phyloP scores from a whole-genome alignment of 2,888 invertebrate genomes.

The Andrena bicolor region DNA sequence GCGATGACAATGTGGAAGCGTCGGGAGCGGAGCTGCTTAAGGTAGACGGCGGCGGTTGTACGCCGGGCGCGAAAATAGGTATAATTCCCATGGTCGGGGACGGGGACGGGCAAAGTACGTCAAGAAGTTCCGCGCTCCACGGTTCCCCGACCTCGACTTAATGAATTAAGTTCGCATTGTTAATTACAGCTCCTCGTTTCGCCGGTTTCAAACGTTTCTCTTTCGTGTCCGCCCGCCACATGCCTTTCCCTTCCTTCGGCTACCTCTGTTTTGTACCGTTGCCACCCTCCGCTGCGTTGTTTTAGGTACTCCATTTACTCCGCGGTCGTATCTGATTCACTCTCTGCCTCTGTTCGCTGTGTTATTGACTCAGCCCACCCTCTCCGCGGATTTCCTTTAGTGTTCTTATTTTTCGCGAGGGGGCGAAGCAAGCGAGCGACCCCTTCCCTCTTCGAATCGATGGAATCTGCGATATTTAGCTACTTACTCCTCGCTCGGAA shows the following conservation, averaged over 20 bases:
- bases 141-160: conserved; percentile 71
- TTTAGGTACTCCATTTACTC: background rate
- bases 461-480: no score
- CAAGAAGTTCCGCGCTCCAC: conserved; percentile 74
- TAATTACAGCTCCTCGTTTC: conserved; percentile 76
- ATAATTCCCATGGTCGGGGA: conserved; percentile 54
- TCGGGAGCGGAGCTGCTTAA: conserved; percentile 15
- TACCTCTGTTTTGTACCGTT: conserved; percentile 7
- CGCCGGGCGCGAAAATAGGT: conserved; percentile 48
- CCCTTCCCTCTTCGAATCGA: background rate
- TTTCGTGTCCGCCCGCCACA: conserved; percentile 34
- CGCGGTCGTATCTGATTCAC: background rate
- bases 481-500: no score
- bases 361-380: conserved; percentile 7
- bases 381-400: background rate
- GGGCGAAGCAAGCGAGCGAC: no score
- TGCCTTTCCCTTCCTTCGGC: background rate
- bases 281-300: background rate
- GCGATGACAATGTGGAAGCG: conserved; percentile 16
- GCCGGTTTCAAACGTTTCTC: conserved; percentile 66
- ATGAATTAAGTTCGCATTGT: conserved; percentile 82
- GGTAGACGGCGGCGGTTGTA: conserved; percentile 6
- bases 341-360: background rate
- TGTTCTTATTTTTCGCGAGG: background rate
- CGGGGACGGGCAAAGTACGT: conserved; percentile 59